These are phyloP conservation scores for Epizoanthus illoricatus DNA, from an alignment of 92 coral and sea anemone species.

Conservation along the genomic window DNA sequence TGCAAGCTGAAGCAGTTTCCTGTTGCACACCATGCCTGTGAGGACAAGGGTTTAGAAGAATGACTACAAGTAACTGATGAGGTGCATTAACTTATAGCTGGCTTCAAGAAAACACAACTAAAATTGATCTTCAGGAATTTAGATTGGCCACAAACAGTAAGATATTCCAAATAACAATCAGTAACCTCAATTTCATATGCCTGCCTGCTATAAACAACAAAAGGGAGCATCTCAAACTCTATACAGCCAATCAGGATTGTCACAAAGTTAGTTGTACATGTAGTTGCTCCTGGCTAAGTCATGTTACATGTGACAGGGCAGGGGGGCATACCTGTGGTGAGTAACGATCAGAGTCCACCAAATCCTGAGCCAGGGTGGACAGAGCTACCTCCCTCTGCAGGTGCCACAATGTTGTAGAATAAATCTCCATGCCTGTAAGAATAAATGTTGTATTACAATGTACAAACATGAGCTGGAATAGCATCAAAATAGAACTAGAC, in stretches of 20 bases:
- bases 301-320: background rate
- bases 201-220: no score
- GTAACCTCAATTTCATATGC: no score
- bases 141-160: no score
- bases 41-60: background rate
- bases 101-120: no score
- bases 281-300: background rate
- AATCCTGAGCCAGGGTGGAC: conserved; percentile 93
- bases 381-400: conserved; percentile 92
- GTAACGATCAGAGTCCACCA: conserved; percentile 82
- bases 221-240: no score
- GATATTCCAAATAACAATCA: no score
- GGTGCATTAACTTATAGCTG: no score
- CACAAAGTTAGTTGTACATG: background rate
- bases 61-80: no score
- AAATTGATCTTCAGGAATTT: no score
- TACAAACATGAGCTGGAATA: background rate
- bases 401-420: conserved; percentile 96
- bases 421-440: conserved; percentile 91
- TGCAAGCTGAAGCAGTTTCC: conserved; percentile 98
- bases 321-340: conserved; percentile 76
- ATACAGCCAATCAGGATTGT: background rate
- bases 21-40: conserved; percentile 97
- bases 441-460: background rate
- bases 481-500: background rate